Evolutionary conservation across 92 coral and sea anemone genomes (phyloP), one percentile per base, ranked within the genome.

Genomic region (Epizoanthus stellaris): DNA sequence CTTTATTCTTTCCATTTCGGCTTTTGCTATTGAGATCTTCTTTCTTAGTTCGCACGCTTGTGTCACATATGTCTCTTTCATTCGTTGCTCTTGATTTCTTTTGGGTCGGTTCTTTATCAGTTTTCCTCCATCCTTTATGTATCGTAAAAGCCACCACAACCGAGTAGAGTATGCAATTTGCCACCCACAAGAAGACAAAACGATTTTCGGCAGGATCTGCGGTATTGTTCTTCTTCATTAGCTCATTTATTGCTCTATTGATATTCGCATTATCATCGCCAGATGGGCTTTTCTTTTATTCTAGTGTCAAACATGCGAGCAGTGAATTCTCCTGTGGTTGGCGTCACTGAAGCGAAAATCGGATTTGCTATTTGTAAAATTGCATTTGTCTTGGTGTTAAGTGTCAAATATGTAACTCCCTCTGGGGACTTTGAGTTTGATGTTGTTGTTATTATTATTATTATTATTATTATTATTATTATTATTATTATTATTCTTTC

Each of bases 171-270:
- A 1, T 40, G 40, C 77, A 56, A 45, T 73, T 47, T 73, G 58
- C 79, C 79, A 43, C 79, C 58, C 79, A 45, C 58, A 73, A 20
- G 70, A 65, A 65, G 70, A 65, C 3, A 65, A 65, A 65, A 40
- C 39, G 40, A 65, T 65, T 65, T 67, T 67, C 5, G 45, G 72
- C 11, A 6, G 16, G 72, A 16, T 67, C 72, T 61, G 25, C 25
- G 67, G 67, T 19, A n/a, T 19, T 61, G 67, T 61, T 19, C 67
- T 61, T 30, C 20, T 15, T 61, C 25, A 61, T n/a, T 61, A n/a
- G 5, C 67, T 61, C 67, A 16, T 21, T 61, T 61, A 16, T n/a
- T 30, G 30, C 25, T 61, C 67, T 61, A n/a, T 61, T 61, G 67
- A 61, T n/a, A 9, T 61, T n/a, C n/a, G 21, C 64, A 59, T 14